Base-by-base conservation (phyloP, 1,140 invertebrate species). In the Ceratina calcarata region DNA sequence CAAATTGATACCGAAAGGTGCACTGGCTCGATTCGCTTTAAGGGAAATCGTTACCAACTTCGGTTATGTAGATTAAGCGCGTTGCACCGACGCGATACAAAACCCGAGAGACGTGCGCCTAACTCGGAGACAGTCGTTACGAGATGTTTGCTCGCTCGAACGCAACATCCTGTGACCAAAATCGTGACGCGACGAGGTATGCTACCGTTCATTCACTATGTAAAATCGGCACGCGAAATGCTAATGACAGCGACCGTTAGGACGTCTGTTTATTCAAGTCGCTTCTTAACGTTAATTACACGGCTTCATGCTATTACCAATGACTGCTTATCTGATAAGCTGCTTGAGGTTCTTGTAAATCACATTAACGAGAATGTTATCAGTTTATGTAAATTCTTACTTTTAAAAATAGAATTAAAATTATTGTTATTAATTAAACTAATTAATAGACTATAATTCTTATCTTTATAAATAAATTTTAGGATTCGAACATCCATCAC, bases 1-100 rank as follows among this genome's bases (percentile, higher is more conserved):
- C 51, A 66, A 79, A 79, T 79, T 74, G 61, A 24, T 73, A 70
- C 61, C 62, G 37, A 79, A 66, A 74, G 27, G 32, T 13, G 20
- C 22, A 12, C 12, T 27, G 18, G 16, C 3, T 2, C 13, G 37
- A 1, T 51, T 60, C 58, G 70, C 18, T 74, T 74, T 79, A 79
- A 60, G 77, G 77, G 3, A 74, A 78, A 49, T 20, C 32, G 18
- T 18, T 15, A 18, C 10, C 32, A 22, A 27, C 62, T 32, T 58
- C 77, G 64, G 37, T 62, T 20, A 64, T 64, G 76, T 57, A 65
- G 68, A 73, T 72, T 65, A 13, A 53, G 22, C 13, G 61, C 32
- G 32, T 68, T 68, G 67, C 57, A n/a, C 55, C 37, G 37, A 10
- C 6, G 37, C 37, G 32, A 18, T 6, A 8, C 18, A 20, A 32